These are phyloP conservation scores for Boleophthalmus pectinirostris DNA, from an alignment of 2,113 vertebrate species.

Conservation along the genomic window DNA sequence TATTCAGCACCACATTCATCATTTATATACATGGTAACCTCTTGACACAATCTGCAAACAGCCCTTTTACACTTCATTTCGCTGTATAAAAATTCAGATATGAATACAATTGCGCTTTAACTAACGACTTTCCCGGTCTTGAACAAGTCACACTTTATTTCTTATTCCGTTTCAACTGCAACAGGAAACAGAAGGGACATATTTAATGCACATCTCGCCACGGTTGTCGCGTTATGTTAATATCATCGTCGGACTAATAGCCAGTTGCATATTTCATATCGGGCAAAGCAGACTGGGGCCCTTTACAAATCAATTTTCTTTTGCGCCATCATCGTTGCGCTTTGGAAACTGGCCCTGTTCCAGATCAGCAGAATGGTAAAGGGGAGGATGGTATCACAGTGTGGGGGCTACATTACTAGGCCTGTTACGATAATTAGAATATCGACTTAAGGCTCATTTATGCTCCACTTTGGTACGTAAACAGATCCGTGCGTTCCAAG, in stretches of 20 bases:
- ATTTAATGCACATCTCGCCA: constrained; percentile 60
- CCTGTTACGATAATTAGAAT: no score
- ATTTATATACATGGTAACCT: constrained; percentile 12
- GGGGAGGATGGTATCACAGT: constrained; percentile 18
- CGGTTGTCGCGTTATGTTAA: constrained; percentile 57
- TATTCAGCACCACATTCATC: constrained; percentile 42
- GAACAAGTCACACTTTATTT: constrained; percentile 41
- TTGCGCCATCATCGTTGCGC: constrained; percentile 53
- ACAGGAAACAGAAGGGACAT: constrained; percentile 35
- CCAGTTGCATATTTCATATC: constrained; percentile 63
- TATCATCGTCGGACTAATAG: constrained; percentile 59
- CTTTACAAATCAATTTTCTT: constrained; percentile 74
- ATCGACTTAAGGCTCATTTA: no score
- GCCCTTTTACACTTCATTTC: constrained; percentile 9
- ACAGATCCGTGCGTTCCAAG: no score
- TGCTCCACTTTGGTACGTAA: no score
- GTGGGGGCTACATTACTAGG: constrained; percentile 38
- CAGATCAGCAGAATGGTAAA: constrained; percentile 41
- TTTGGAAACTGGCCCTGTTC: constrained; percentile 54
- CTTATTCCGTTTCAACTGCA: constrained; percentile 25
- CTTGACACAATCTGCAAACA: constrained; percentile 14
- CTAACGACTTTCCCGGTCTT: constrained; percentile 32
- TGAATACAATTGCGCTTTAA: constrained; percentile 18
- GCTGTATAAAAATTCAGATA: constrained; percentile 38
- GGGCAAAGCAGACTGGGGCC: constrained; percentile 46